phyloP scores from a whole-genome alignment of 2,113 vertebrate genomes.

The Callopanchax toddi region DNA sequence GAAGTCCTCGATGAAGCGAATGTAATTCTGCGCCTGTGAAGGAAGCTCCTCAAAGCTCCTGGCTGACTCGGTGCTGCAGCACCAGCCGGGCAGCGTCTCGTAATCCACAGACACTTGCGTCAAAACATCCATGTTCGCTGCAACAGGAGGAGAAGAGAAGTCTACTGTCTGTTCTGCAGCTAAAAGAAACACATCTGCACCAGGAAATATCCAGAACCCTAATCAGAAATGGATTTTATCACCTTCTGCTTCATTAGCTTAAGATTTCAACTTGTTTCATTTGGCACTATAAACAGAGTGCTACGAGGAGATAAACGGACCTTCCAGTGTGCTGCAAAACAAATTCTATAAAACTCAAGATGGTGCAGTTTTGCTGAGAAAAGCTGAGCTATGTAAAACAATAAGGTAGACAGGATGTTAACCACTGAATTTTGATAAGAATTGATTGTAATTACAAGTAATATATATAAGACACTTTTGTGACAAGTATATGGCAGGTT shows the following conservation, averaged over 20 bases:
- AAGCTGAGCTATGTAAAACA: no score
- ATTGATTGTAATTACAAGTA: no score
- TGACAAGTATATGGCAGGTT: no score
- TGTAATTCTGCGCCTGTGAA: constrained; percentile 74
- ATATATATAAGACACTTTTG: no score
- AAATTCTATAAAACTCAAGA: not conserved
- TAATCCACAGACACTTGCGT: constrained; percentile 79
- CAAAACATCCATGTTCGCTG: constrained; percentile 84
- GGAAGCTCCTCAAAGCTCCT: constrained; percentile 79
- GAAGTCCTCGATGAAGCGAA: constrained; percentile 81
- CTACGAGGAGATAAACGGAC: not conserved
- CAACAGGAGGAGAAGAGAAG: not conserved
- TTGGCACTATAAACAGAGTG: not conserved
- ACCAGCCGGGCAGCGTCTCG: constrained; percentile 80
- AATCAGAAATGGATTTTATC: no score
- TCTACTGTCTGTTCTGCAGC: no score
- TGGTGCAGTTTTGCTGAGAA: no score
- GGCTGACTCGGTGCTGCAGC: constrained; percentile 76
- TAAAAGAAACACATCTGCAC: no score
- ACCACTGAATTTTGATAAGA: no score
- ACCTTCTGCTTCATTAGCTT: constrained; percentile 14
- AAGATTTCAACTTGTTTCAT: constrained; percentile 18
- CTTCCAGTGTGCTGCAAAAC: not conserved
- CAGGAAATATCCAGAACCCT: no score
- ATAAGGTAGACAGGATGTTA: not conserved